A percentile compares a stretch with the other conserved stretches of the same genome.
Conservation (phyloP, 2,888 invertebrate species). For the Oligia fasciuncula region DNA sequence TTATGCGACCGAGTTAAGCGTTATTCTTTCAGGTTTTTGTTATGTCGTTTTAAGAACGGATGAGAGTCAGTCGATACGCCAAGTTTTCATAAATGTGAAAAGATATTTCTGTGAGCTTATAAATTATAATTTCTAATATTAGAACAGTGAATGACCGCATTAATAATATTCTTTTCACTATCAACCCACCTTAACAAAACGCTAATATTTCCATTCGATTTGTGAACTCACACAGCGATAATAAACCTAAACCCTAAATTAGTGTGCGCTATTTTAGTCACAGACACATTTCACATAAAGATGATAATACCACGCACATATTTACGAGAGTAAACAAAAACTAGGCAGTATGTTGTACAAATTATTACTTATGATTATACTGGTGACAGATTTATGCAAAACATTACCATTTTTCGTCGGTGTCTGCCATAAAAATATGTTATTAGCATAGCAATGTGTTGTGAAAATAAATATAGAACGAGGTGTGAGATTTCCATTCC, state of each 20-base stretch:
- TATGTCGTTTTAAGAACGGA: background rate
- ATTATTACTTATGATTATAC: slow-evolving; percentile 58
- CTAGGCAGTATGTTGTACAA: slow-evolving; percentile 44
- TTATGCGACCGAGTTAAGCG: background rate
- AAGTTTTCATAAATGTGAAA: slow-evolving; percentile 12
- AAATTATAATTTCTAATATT: slow-evolving; percentile 43
- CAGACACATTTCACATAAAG: slow-evolving; percentile 34
- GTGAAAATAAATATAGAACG: slow-evolving; percentile 64
- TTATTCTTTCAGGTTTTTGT: background rate
- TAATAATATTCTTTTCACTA: slow-evolving; percentile 49
- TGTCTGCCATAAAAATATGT: slow-evolving; percentile 65
- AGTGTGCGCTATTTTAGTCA: slow-evolving; percentile 41
- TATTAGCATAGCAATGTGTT: slow-evolving; percentile 66
- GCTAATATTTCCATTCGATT: slow-evolving; percentile 40
- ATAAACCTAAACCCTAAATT: slow-evolving; percentile 39
- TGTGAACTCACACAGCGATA: slow-evolving; percentile 31
- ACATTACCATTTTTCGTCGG: slow-evolving; percentile 64
- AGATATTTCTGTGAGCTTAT: slow-evolving; percentile 17
- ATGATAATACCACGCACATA: slow-evolving; percentile 42
- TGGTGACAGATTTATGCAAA: slow-evolving; percentile 60
- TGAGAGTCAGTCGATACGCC: background rate
- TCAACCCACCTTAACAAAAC: slow-evolving; percentile 34
- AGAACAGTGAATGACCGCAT: slow-evolving; percentile 63
- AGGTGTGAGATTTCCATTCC: slow-evolving; percentile 63
- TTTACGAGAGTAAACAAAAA: slow-evolving; percentile 45